phyloP scores from a whole-genome alignment of 2,888 invertebrate species.

The Spialia ferax region DNA sequence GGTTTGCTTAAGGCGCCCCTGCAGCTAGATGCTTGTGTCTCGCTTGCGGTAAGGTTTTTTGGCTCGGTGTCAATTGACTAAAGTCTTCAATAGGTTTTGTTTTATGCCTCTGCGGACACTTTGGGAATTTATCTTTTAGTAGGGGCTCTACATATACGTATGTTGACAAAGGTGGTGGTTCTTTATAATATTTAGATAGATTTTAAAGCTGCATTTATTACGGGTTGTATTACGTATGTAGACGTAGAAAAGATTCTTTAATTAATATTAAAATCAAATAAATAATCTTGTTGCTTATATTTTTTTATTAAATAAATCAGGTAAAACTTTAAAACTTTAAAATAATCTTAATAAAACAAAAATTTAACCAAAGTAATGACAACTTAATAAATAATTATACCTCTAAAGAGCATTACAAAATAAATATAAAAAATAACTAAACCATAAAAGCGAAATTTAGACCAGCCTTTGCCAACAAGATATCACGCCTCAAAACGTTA shows the following conservation, averaged over 20 bases:
- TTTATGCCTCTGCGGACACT: conserved; percentile 10
- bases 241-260: too few species aligned
- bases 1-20: too few species aligned
- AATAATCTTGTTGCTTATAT: too few species aligned
- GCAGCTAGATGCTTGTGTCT: conserved; percentile 23
- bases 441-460: not conserved
- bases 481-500: not conserved
- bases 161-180: not conserved
- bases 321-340: too few species aligned
- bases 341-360: too few species aligned
- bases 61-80: conserved; percentile 28
- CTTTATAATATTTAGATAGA: not conserved
- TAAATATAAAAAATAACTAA: not conserved
- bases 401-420: not conserved
- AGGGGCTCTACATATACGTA: conserved; percentile 1
- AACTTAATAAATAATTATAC: too few species aligned
- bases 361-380: too few species aligned
- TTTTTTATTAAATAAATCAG: too few species aligned
- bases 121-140: conserved; percentile 7
- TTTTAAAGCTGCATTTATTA: not conserved
- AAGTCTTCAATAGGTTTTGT: conserved; percentile 34
- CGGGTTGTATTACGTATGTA: too few species aligned
- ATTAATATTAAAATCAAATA: too few species aligned
- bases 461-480: not conserved
- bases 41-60: conserved; percentile 32